Conservation (phyloP, 2,888 invertebrate species). For the Cerastis leucographa region DNA sequence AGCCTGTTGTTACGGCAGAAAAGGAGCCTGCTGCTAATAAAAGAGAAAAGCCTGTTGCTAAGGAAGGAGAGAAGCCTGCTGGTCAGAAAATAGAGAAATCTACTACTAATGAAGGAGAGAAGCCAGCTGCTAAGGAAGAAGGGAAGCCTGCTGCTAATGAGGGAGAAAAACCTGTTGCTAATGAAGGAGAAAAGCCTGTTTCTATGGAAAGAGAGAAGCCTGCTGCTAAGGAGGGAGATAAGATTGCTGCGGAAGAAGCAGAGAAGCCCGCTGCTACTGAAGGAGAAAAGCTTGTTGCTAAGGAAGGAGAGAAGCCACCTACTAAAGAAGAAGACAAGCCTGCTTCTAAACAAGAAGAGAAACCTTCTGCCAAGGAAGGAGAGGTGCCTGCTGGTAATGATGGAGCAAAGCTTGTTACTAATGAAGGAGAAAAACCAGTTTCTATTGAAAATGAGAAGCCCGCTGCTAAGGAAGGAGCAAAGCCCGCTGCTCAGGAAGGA, state of each 20-base stretch:
- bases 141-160: constrained; percentile 19
- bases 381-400: fast-evolving
- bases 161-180: neutral
- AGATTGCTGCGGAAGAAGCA: neutral
- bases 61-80: neutral
- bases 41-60: neutral
- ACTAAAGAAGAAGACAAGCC: neutral
- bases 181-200: constrained; percentile 14
- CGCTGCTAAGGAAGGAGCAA: neutral
- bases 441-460: neutral
- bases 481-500: fast-evolving
- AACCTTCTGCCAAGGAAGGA: neutral
- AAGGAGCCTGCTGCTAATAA: neutral
- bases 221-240: neutral
- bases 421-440: neutral
- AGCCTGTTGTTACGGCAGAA: neutral
- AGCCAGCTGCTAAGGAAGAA: constrained; percentile 24
- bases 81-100: constrained; percentile 11
- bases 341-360: neutral
- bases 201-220: neutral
- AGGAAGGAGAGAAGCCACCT: neutral
- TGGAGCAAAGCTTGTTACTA: neutral
- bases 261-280: neutral
- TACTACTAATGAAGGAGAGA: constrained; percentile 14
- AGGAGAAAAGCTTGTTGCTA: neutral